Base-by-base conservation (phyloP, 2,888 invertebrate genomes). In the Pocota personata region DNA sequence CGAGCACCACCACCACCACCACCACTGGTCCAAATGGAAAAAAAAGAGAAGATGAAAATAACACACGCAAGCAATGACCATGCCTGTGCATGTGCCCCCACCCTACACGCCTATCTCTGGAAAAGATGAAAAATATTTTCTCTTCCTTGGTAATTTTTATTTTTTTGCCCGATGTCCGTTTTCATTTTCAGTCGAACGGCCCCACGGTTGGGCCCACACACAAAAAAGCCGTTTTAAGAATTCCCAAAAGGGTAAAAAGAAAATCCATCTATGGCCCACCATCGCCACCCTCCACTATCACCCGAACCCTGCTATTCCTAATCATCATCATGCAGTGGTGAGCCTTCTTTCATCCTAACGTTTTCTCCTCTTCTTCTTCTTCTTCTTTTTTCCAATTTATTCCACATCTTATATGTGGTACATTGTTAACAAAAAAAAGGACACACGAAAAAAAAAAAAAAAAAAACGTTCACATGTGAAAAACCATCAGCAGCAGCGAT, bases 171-270 rank as follows among this genome's bases (percentile, higher is more conserved):
- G 80, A 62, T 86, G 86, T 86, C 82, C 86, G 73, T 72, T 86
- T 86, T 86, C 76, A 86, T 86, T 86, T 86, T 86, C 72, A 82
- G 86, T 86, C 71, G 73, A 86, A 80, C 80, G 66, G 72, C 72
- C 60, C 52, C 82, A 76, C 82, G 76, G 64, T 82, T 58, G 76
- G 72, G 19, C 76, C 72, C 48, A 76, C 71, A 76, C 16, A 69
- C 40, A 58, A 76, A 76, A 80, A 82, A 80, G 57, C 82, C 82
- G 82, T 82, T 82, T 86, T 86, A 86, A 77, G 82, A 86, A 86
- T 86, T 86, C 86, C 86, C 86, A 76, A 86, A 84, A 86, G 86
- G 86, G 86, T 86, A 82, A 76, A 86, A 77, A 82, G 86, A 82
- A 86, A 82, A 86, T 86, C 82, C 86, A 86, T 86, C 86, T 77